A percentile compares a stretch with the other conserved stretches of the same genome.
These are phyloP conservation scores for Drosophila leontia DNA, from an alignment of 1,140 invertebrate genomes.

Conservation along the genomic window DNA sequence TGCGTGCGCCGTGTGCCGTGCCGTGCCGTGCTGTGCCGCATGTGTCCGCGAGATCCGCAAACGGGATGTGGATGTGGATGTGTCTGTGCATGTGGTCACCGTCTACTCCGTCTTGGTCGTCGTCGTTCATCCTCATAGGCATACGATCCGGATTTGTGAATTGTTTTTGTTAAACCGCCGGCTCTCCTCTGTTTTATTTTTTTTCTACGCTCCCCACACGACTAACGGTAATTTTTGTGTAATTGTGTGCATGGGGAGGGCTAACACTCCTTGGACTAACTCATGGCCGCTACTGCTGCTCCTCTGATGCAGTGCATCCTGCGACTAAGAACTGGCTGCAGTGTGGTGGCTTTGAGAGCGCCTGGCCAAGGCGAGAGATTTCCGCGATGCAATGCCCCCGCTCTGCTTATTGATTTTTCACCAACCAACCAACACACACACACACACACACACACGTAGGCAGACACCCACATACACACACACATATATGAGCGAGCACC, in stretches of 20 bases:
- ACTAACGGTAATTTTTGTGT: conserved; percentile 10
- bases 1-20: conserved; percentile 9
- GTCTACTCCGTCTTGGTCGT: conserved; percentile 1
- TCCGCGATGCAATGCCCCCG: conserved; percentile 31
- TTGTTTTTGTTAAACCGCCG: conserved; percentile 10
- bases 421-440: conserved; percentile 28
- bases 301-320: conserved; percentile 25
- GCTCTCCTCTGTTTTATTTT: conserved; percentile 6
- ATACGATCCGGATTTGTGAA: conserved; percentile 1
- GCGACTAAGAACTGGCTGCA: not conserved
- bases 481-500: conserved; percentile 7
- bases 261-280: not conserved
- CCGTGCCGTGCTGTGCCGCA: conserved; percentile 23
- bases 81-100: conserved; percentile 8
- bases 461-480: conserved; percentile 17
- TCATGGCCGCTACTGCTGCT: not conserved
- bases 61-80: conserved; percentile 32
- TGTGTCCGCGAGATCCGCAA: conserved; percentile 24
- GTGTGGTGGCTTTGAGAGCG: conserved; percentile 15
- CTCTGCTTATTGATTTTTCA: conserved; percentile 59
- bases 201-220: conserved; percentile 5
- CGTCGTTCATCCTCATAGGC: conserved; percentile 5
- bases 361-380: conserved; percentile 25
- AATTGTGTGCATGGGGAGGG: not conserved
- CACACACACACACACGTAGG: conserved; percentile 5